Conservation (phyloP, 2,113 vertebrate species). For the Odocoileus virginianus region DNA sequence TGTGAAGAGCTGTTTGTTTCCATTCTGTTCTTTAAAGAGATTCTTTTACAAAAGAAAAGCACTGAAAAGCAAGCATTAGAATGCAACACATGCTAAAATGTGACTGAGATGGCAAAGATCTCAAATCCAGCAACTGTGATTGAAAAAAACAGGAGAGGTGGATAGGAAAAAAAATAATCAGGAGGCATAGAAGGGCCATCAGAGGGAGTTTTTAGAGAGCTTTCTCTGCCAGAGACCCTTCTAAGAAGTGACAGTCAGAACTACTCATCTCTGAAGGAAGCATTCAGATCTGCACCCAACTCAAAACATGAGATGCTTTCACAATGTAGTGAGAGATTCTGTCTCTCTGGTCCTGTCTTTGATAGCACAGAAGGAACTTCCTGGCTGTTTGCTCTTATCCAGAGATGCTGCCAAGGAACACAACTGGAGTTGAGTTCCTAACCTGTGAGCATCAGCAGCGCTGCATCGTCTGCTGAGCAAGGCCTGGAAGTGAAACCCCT, state of each 20-base stretch:
- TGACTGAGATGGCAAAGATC: not conserved
- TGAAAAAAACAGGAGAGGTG: slow-evolving; percentile 3
- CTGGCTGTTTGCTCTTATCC: not conserved
- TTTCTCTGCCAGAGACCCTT: not conserved
- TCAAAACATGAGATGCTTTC: not conserved
- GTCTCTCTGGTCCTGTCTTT: slow-evolving; percentile 16
- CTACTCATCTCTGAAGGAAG: not conserved
- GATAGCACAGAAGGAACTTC: not conserved
- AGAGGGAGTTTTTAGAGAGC: slow-evolving; percentile 26
- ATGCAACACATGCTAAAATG: not conserved
- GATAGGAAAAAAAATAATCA: not conserved
- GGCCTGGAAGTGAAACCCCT: rapidly evolving
- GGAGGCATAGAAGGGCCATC: not conserved
- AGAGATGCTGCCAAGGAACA: not conserved
- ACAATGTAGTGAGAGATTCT: not conserved
- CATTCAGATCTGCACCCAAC: not conserved
- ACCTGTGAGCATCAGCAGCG: rapidly evolving
- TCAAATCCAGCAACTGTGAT: not conserved
- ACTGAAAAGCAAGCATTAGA: slow-evolving; percentile 50
- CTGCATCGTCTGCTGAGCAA: not conserved
- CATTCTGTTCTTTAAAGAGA: slow-evolving; percentile 22
- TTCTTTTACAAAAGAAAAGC: slow-evolving; percentile 56
- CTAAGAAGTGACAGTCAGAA: not conserved
- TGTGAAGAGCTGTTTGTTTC: slow-evolving; percentile 19
- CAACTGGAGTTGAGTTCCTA: slow-evolving; percentile 1